Conservation (phyloP, 2,797 vertebrate species). For the Paedocypris micromegethes region DNA sequence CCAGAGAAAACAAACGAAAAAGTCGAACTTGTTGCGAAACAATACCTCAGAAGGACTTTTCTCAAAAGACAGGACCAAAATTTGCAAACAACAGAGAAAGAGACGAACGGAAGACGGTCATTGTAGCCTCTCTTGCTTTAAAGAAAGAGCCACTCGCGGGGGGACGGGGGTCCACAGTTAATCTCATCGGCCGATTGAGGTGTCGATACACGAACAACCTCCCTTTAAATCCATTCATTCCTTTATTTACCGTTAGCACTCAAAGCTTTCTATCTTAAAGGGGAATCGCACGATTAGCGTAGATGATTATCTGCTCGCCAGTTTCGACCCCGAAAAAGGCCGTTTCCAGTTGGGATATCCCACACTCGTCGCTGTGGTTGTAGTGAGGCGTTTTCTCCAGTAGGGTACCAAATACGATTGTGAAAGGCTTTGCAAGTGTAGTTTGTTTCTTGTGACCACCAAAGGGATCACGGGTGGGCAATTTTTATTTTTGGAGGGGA, state of each 20-base stretch:
- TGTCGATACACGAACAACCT: constrained; percentile 70
- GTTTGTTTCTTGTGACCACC: constrained; percentile 61
- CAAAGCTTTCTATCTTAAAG: constrained; percentile 65
- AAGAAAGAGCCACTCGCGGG: constrained; percentile 65
- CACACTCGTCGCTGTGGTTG: constrained; percentile 11
- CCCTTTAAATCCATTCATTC: constrained; percentile 67
- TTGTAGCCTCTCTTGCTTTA: constrained; percentile 76
- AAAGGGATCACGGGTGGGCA: constrained; percentile 63
- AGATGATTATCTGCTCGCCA: not conserved
- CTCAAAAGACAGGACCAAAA: constrained; percentile 80
- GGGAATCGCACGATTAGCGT: constrained; percentile 34
- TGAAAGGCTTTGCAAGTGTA: constrained; percentile 62
- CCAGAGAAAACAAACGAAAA: constrained; percentile 70
- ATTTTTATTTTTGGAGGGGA: constrained; percentile 64
- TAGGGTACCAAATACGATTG: constrained; percentile 49
- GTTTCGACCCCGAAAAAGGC: too few relatives aligned
- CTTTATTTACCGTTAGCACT: constrained; percentile 64
- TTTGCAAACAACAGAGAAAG: constrained; percentile 65
- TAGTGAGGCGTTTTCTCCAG: constrained; percentile 27
- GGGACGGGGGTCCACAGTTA: constrained; percentile 46
- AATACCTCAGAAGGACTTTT: constrained; percentile 82
- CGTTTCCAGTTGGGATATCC: too few relatives aligned
- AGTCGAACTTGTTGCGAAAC: constrained; percentile 70
- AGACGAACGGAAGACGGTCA: constrained; percentile 57
- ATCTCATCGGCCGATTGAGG: constrained; percentile 66